Base-by-base conservation (phyloP, 1,140 invertebrate species). In the Sarcophaga peregrina region DNA sequence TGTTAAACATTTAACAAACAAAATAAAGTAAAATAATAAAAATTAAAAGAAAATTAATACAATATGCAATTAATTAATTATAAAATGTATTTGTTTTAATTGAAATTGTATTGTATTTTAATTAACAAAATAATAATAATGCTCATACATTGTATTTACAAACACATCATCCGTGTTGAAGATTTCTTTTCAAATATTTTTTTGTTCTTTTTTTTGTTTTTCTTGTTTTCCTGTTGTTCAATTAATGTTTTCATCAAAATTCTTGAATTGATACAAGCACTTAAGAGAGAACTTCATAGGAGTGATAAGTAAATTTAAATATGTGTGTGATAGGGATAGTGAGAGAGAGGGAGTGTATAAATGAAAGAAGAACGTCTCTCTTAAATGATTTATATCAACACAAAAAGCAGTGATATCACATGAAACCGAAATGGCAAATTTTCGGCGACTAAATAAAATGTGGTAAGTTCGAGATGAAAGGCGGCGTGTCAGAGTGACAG, bases 391-490 rank as follows among this genome's bases (percentile, higher is more conserved):
- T 85, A 85, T 50, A 54, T 20, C 76, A 50, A 80, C 76, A 84
- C 25, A 37, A 37, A 86, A 87, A 87, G 85, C 86, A 87, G 86
- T 86, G 86, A 88, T 89, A 89, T 89, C 88, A 89, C 88, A 89
- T 88, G 86, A 87, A 86, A 87, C 88, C 88, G 87, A 89, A 89
- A 88, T 89, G 86, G 85, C 87, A 89, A 85, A 86, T 86, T 88
- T 89, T 85, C 88, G 88, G 87, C 88, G 88, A 89, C 88, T 80
- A 80, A 80, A 48, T 50, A 50, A 6, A 17, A 78, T 13, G 17
- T 47, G 50, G 25, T 9, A 50, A 54, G 15, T 37, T 20, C 48
- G 10, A 54, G 2, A 50, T 76, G 9, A 20, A 25, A 37, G 45
- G 25, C 20, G 45, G 75, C 50, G 68, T 82, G 82, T 58, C 8